Conservation (phyloP, 23 tunicate species). For the Trididemnum clinides region DNA sequence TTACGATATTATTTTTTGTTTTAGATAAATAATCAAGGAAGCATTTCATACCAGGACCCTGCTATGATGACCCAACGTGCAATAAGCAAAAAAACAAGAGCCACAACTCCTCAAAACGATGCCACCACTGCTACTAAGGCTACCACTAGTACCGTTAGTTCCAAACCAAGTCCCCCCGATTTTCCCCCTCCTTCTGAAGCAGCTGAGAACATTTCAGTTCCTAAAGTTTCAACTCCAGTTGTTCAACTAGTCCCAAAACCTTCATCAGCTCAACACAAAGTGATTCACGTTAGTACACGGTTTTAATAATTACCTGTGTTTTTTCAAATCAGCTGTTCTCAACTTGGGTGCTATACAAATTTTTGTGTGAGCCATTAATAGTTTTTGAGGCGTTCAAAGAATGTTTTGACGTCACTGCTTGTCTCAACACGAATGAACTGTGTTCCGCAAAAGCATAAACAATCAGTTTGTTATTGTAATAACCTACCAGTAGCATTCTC, state of each 20-base stretch:
- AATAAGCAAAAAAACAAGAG: background rate
- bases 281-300: constrained; percentile 79
- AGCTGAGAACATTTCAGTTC: too few relatives aligned
- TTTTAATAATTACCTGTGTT: too few relatives aligned
- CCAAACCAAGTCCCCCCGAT: background rate
- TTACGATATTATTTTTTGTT: too few relatives aligned
- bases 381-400: too few relatives aligned
- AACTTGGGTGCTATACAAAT: too few relatives aligned
- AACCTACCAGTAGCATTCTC: too few relatives aligned
- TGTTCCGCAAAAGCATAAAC: too few relatives aligned
- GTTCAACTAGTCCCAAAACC: constrained; percentile 63
- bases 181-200: background rate
- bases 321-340: too few relatives aligned
- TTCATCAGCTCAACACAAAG: constrained; percentile 59
- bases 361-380: too few relatives aligned
- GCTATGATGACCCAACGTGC: constrained; percentile 65
- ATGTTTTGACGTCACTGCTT: too few relatives aligned
- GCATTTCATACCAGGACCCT: constrained; percentile 85
- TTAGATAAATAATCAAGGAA: constrained; percentile 79
- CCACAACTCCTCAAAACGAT: background rate
- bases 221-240: constrained; percentile 58
- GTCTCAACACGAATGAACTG: too few relatives aligned
- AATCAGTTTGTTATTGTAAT: too few relatives aligned
- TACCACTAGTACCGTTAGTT: background rate
- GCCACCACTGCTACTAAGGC: background rate